phyloP scores from a whole-genome alignment of 2,113 vertebrate genomes.

The Mus musculus region GRCm39 chr9:34504001-34504500 shows the following conservation, averaged over 20 bases:
- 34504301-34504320: background rate
- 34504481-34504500: background rate
- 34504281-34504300: background rate
- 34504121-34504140: background rate
- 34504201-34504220: background rate
- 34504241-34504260: accelerated
- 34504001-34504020: background rate
- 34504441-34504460: accelerated
- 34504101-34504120: background rate
- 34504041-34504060: background rate
- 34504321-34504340: background rate
- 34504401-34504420: accelerated
- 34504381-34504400: accelerated
- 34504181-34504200: background rate
- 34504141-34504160: background rate
- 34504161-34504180: accelerated
- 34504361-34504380: background rate
- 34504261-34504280: accelerated
- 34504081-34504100: background rate
- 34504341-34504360: background rate
- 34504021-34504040: background rate
- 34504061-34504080: background rate
- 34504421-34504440: accelerated
- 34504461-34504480: background rate
- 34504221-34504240: accelerated